Base-by-base conservation (phyloP, 2,797 vertebrate species). In the Benthosema pterotum region DNA sequence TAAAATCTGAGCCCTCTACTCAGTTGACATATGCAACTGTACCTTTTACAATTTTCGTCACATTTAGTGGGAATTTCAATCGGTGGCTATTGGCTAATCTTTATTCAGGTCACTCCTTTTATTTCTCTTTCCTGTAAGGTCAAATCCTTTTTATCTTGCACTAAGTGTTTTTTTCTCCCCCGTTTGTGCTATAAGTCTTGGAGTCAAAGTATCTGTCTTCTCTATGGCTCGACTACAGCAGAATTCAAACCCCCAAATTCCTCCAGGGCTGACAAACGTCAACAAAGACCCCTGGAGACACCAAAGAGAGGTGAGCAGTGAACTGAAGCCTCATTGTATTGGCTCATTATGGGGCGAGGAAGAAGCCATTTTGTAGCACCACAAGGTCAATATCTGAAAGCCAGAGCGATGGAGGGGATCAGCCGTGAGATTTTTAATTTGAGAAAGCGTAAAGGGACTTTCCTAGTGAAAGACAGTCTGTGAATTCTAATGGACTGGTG, bases 341-440 rank as follows among this genome's bases (percentile, higher is more conserved):
- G 83, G 81, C 85, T 89, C 82, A 89, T 91, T 90, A 90, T 85
- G 84, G 84, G 83, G 73, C 80, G 86, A 90, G 88, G 87, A 90
- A 88, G 88, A 87, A 84, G 86, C 88, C 85, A 88, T 90, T 90
- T 90, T 90, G 84, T 87, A 83, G 79, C 80, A 80, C 69, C 82
- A 82, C 83, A 91, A 89, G 88, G 87, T 91, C 89, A 91, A 88
- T 89, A 89, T 87, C 78, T 87, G 77, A 90, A 88, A 88, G 83
- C 87, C 83, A 72, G 75, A 66, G 82, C 57, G 62, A 87, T 86
- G 81, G 83, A 86, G 77, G 76, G 87, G 87, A 88, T 91, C 85
- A 88, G 78, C 73, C 74, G 16, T 85, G 81, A 83, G 79, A 86
- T 85, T 88, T 90, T 88, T 88, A 88, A 90, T 89, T 87, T 86